Evolutionary conservation across 2,888 invertebrate genomes (phyloP).

Genomic region (Schizaphis graminum): DNA sequence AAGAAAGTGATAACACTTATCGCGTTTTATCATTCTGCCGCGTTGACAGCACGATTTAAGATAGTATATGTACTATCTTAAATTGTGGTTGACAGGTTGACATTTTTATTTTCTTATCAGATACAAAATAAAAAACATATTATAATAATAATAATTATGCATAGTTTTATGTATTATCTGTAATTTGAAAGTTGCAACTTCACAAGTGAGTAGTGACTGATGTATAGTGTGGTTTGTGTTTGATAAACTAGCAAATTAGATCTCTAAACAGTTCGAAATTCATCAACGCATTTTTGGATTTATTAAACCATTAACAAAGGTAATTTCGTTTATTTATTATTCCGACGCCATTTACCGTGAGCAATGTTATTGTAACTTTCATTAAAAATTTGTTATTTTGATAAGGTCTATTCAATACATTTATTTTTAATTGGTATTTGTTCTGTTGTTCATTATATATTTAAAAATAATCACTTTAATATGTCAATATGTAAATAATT

Average conservation of each 20-base stretch:
- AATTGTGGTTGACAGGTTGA: conserved; percentile 16
- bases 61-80: too few relatives aligned
- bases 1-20: background rate
- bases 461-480: background rate
- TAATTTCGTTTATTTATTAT: background rate
- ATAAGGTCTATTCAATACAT: background rate
- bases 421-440: background rate
- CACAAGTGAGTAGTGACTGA: background rate
- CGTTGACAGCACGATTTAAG: too few relatives aligned
- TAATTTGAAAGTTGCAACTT: background rate
- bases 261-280: background rate
- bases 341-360: background rate
- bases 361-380: background rate
- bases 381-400: background rate
- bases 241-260: background rate
- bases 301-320: background rate
- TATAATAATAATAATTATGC: background rate
- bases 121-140: background rate
- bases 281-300: background rate
- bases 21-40: background rate
- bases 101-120: background rate
- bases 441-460: background rate
- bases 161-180: background rate
- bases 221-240: background rate
- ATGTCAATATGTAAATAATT: background rate